phyloP scores from a whole-genome alignment of 2,797 vertebrate species.

The Propithecus perrieri region DNA sequence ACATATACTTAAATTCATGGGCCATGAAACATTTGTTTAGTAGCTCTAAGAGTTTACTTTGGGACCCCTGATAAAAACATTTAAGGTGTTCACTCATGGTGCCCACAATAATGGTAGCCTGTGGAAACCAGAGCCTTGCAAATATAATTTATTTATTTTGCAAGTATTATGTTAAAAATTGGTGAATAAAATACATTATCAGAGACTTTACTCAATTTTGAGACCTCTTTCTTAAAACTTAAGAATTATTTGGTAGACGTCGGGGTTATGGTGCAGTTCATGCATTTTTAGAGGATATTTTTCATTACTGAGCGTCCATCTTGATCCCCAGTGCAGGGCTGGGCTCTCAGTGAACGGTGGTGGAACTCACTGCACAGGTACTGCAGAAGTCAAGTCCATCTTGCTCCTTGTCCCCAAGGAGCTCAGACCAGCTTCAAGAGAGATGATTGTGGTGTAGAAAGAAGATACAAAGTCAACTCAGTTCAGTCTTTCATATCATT shows the following conservation, averaged over 20 bases:
- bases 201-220: neutral
- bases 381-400: neutral
- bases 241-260: neutral
- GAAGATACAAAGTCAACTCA: neutral
- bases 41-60: neutral
- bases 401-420: neutral
- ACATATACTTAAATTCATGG: neutral
- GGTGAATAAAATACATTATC: neutral
- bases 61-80: neutral
- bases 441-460: neutral
- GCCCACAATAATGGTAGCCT: neutral
- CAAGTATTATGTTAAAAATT: neutral
- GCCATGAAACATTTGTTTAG: neutral
- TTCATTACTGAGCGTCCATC: neutral
- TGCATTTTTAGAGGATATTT: neutral
- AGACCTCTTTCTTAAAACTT: neutral
- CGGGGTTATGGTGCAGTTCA: neutral
- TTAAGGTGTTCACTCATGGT: neutral
- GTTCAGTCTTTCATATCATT: neutral
- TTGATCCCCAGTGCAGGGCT: neutral
- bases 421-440: neutral
- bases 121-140: neutral
- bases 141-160: neutral
- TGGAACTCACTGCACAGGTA: no score
- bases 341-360: neutral